Evolutionary conservation across 2,113 vertebrate genomes (phyloP).

Genomic region (Edolisoma coerulescens): DNA sequence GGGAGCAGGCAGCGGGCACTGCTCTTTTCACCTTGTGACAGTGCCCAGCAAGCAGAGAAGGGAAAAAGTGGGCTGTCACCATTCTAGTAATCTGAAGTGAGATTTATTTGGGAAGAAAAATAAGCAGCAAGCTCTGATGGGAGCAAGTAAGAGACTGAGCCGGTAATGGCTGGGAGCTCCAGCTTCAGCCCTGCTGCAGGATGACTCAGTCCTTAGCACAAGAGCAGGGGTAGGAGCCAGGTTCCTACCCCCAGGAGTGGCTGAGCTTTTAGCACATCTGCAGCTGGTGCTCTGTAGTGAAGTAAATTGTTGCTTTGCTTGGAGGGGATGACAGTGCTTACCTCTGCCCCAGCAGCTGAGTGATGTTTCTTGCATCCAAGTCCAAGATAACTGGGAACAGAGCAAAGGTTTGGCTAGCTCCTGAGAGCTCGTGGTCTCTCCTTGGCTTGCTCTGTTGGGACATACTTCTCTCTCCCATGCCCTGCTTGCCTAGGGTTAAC

Average conservation of each 20-base stretch:
- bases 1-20: not conserved
- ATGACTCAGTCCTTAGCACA: not conserved
- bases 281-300: not conserved
- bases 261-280: not conserved
- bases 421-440: not conserved
- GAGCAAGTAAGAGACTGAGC: not conserved
- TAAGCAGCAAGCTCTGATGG: not conserved
- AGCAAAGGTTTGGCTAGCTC: not conserved
- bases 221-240: not conserved
- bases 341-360: not conserved
- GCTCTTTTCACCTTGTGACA: not conserved
- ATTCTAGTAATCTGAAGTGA: not conserved
- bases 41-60: not conserved
- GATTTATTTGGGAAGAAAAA: not conserved
- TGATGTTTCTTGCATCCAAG: not conserved
- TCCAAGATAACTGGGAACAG: not conserved
- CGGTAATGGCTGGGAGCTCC: not conserved
- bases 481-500: not conserved
- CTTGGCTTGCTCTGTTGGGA: not conserved
- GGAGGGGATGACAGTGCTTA: not conserved
- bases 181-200: conserved; percentile 31
- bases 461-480: not conserved
- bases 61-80: not conserved
- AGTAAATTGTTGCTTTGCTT: not conserved
- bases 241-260: not conserved